Percentiles rank a stretch among this genome's conserved stretches.
These are phyloP conservation scores for Sphaeridia pumilis DNA, from an alignment of 2,888 invertebrate genomes.

Conservation along the genomic window DNA sequence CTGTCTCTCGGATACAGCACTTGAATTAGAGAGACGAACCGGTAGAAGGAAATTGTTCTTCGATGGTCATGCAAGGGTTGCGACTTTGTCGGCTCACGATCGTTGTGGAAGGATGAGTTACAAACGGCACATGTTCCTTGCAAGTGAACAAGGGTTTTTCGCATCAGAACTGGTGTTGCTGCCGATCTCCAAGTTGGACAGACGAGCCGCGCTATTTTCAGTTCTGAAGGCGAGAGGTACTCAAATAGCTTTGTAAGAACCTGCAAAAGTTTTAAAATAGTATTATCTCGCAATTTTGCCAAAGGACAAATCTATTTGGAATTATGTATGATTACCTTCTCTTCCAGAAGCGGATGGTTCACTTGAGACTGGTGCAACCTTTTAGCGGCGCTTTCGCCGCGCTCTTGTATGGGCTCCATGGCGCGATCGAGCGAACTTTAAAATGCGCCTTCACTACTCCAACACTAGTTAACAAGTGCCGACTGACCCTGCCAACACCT, in stretches of 20 bases:
- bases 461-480: too few species aligned
- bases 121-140: slow-evolving; percentile 7
- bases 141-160: slow-evolving; percentile 2
- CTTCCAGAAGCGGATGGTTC: not conserved
- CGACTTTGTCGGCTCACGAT: not conserved
- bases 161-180: slow-evolving; percentile 6
- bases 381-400: not conserved
- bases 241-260: not conserved
- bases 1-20: not conserved
- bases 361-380: too few species aligned
- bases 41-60: slow-evolving; percentile 10
- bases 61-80: slow-evolving; percentile 3
- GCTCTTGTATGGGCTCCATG: slow-evolving; percentile 4
- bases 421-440: too few species aligned
- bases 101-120: slow-evolving; percentile 6
- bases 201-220: slow-evolving; percentile 6
- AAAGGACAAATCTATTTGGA: too few species aligned
- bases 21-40: slow-evolving; percentile 4
- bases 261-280: slow-evolving; percentile 1
- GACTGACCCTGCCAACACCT: too few species aligned
- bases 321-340: not conserved
- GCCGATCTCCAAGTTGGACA: slow-evolving; percentile 11
- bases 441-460: too few species aligned
- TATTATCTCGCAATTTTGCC: too few species aligned
- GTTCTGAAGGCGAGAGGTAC: slow-evolving; percentile 1